Base-by-base conservation (phyloP, 2,797 vertebrate genomes). In the Prunella strophiata region DNA sequence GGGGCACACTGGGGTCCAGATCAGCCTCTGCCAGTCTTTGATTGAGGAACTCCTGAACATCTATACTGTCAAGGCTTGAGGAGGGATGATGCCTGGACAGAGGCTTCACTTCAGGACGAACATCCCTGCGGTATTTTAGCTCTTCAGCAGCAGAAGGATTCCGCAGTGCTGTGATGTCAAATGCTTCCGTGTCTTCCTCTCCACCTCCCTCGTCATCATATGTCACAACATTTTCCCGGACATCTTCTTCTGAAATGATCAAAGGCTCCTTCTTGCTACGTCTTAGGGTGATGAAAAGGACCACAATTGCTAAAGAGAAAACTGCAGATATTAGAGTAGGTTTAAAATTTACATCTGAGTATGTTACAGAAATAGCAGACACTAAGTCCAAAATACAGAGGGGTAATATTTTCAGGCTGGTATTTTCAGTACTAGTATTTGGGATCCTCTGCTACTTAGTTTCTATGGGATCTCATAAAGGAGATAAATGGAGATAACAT, bases 131-230 rank as follows among this genome's bases (percentile, higher is more conserved):
- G 94, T 99, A 99, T 89, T 98, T 99, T 42, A 99, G 97, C 95
- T 99, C 99, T 96, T 99, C 99, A 1, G 99, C 99, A 8, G 98
- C 99, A 3, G 98, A 98, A 0, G 99, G 99, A 89, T 99, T 99
- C 22, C 99, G 97, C 27, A 99, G 97, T 14, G 99, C 99, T 18
- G 98, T 98, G 94, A 99, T 99, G 97, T 99, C 99, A 38, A 99
- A 99, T 45, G 99, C 99, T 94, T 99, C 99, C 0, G 99, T 99
- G 97, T 99, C 99, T 92, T 99, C 99, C 96, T 99, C 99, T 10
- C 99, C 99, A 0, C 99, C 99, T 0, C 99, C 99, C 91, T 99
- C 99, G 5, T 99, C 99, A 7, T 99, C 99, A 2, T 99, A 99
- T 11, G 99, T 99, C 55, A 99, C 99, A 73, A 99, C 99, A 4